Evolutionary conservation across 2,113 vertebrate species (phyloP).

Genomic region (Malurus melanocephalus): DNA sequence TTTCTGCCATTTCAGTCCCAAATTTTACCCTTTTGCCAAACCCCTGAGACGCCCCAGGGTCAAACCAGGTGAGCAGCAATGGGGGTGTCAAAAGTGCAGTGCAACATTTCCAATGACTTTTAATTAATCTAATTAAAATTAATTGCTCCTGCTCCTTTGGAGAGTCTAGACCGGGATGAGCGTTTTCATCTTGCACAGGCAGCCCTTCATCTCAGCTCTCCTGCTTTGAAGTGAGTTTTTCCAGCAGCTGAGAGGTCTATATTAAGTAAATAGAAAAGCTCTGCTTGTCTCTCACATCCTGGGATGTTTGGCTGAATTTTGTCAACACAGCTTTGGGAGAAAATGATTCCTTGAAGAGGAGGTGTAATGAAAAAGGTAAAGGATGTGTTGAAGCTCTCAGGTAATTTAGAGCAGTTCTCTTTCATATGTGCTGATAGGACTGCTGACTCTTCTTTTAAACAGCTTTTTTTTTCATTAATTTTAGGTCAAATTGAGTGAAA

Average conservation of each 20-base stretch:
- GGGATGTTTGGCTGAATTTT: background rate
- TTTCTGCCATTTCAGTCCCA: background rate
- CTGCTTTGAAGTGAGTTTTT: slow-evolving; percentile 28
- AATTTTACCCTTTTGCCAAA: background rate
- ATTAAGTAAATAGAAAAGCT: background rate
- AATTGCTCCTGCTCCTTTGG: background rate
- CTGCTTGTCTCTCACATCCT: slow-evolving; percentile 2
- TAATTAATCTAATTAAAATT: slow-evolving; percentile 33
- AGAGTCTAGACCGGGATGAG: background rate
- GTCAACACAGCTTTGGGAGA: background rate
- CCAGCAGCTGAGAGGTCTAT: background rate
- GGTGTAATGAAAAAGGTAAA: background rate
- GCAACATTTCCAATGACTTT: background rate
- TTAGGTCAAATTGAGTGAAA: background rate
- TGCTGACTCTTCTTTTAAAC: background rate
- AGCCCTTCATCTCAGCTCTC: background rate
- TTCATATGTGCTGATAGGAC: too few relatives aligned
- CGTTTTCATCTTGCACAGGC: background rate
- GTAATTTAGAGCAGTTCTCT: too few relatives aligned
- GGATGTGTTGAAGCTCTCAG: background rate
- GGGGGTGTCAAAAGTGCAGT: background rate
- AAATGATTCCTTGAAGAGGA: background rate
- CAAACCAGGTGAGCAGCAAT: background rate
- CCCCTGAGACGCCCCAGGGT: background rate
- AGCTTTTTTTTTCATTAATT: background rate